phyloP scores from a whole-genome alignment of 2,113 vertebrate genomes.

The Epinephelus cyanopodus region DNA sequence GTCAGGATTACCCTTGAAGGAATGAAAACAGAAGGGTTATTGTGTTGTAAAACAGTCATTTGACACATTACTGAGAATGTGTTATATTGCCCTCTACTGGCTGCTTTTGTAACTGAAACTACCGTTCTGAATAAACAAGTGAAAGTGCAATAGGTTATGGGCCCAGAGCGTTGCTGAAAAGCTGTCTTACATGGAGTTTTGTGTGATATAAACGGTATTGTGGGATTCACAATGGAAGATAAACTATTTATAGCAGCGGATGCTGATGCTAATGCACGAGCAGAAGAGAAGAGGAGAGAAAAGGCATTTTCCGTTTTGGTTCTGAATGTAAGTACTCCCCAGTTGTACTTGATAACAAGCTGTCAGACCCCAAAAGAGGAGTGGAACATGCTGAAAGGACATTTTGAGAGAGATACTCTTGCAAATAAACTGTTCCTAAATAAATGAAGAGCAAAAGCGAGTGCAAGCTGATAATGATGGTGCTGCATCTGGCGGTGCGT shows the following conservation, averaged over 20 bases:
- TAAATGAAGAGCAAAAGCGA: too few species aligned
- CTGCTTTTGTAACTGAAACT: too few species aligned
- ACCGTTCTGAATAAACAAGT: too few species aligned
- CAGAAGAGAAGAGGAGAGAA: neutral
- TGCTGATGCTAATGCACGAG: neutral
- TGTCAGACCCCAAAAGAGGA: slow-evolving; percentile 7
- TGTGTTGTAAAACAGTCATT: too few species aligned
- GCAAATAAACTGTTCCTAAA: slow-evolving; percentile 16
- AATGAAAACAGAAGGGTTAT: too few species aligned
- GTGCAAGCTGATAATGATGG: too few species aligned
- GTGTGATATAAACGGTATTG: slow-evolving; percentile 3
- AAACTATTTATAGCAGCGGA: neutral
- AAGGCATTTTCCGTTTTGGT: slow-evolving; percentile 6
- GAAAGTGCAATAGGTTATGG: neutral
- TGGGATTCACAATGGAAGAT: slow-evolving; percentile 18
- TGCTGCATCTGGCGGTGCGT: too few species aligned
- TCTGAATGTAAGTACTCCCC: slow-evolving; percentile 19
- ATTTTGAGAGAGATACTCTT: neutral
- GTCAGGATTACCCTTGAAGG: too few species aligned
- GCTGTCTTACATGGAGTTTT: neutral
- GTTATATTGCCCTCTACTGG: too few species aligned
- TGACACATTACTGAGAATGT: too few species aligned
- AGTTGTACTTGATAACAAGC: slow-evolving; percentile 13
- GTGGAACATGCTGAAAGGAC: neutral
- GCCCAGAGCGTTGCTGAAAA: neutral